Evolutionary conservation across 1,140 invertebrate species (phyloP), one percentile per base, ranked within the genome.

Genomic region (Lordiphosa clarofinis): DNA sequence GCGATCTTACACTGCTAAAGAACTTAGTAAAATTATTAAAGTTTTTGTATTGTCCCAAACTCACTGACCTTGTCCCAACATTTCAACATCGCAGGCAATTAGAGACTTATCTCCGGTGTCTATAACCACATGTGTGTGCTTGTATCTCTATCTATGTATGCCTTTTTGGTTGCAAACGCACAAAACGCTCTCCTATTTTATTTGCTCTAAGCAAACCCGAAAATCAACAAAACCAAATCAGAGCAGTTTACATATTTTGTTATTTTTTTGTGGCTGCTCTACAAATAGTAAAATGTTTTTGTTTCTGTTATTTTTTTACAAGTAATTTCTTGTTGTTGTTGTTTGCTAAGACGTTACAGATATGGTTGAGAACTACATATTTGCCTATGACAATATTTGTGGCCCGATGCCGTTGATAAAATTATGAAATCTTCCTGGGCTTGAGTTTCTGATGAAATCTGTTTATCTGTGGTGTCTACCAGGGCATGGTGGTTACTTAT

Each of bases 371-470:
- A 68, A 68, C 47, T 60, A 50, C 5, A 21, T 71, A 81, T 81
- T 81, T 81, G 78, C 59, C 54, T 66, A 63, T 82, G 67, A 58
- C 56, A 73, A 69, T 78, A 68, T 84, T 78, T 82, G 67, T 62
- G 57, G 47, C 55, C 53, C 75, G 70, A 59, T 56, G 76, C 62
- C 44, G 63, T 78, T 76, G 76, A 82, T 82, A 82, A 81, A 84
- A 84, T 82, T 71, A 84, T 84, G 56, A 84, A 84, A 84, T 82
- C 73, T 76, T 49, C 50, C 60, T 52, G 52, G 56, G 55, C 40
- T 63, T 58, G 43, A 60, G 47, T 67, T 64, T 81, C 76, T 64
- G 63, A 61, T 73, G 78, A 81, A 81, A 84, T 84, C 72, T 58
- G 55, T 55, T 69, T 84, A 72, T 72, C 78, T 81, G 39, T 36